phyloP scores from a whole-genome alignment of 2,797 vertebrate genomes.

The Rhinella marina region DNA sequence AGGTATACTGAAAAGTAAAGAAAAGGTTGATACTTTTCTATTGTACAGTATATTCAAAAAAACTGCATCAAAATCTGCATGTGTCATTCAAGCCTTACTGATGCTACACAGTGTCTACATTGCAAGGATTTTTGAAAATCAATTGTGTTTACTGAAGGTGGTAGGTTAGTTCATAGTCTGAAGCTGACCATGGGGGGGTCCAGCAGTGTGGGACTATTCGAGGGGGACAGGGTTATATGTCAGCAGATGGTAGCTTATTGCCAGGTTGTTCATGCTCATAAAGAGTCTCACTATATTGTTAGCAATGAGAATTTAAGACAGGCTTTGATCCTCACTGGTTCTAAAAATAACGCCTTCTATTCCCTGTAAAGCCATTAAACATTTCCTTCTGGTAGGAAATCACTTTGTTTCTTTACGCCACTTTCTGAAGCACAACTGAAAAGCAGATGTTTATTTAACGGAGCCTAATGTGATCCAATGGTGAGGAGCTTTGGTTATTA shows the following conservation, averaged over 20 bases:
- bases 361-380: slow-evolving; percentile 74
- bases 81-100: not conserved
- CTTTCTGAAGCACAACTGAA: slow-evolving; percentile 65
- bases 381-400: slow-evolving; percentile 81
- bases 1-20: too few species aligned
- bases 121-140: not conserved
- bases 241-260: slow-evolving; percentile 30
- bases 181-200: not conserved
- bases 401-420: slow-evolving; percentile 65
- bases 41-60: too few species aligned
- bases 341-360: slow-evolving; percentile 79
- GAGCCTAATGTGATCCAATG: slow-evolving; percentile 68
- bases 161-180: not conserved
- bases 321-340: slow-evolving; percentile 74
- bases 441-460: slow-evolving; percentile 76
- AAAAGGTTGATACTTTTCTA: too few species aligned
- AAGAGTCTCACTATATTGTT: slow-evolving; percentile 44
- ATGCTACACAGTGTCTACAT: too few species aligned
- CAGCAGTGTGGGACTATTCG: not conserved
- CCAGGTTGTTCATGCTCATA: slow-evolving; percentile 24
- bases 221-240: not conserved
- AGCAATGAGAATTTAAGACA: slow-evolving; percentile 68
- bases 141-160: not conserved
- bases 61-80: too few species aligned
- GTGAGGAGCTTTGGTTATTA: slow-evolving; percentile 19